Evolutionary conservation across 2,888 invertebrate species (phyloP).

Genomic region (Endotricha flammealis): DNA sequence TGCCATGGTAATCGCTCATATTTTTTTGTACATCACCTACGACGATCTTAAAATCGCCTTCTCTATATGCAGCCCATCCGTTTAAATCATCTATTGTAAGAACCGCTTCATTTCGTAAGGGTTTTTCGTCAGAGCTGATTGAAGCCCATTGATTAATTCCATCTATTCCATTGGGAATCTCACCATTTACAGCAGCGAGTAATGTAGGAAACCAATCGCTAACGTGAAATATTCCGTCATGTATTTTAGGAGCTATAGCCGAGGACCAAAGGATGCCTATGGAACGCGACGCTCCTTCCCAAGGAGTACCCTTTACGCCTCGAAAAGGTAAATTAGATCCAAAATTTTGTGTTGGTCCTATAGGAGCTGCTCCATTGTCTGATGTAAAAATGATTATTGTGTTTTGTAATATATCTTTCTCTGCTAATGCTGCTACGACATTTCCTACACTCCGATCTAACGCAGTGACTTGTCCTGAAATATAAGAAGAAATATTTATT

Average conservation of each 20-base stretch:
- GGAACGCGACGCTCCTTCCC: conserved; percentile 88
- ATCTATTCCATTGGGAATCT: conserved; percentile 60
- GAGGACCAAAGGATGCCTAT: conserved; percentile 81
- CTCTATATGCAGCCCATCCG: conserved; percentile 48
- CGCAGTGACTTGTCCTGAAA: conserved; percentile 79
- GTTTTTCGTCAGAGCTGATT: conserved; percentile 54
- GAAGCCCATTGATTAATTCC: conserved; percentile 81
- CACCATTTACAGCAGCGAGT: conserved; percentile 44
- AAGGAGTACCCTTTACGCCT: conserved; percentile 86
- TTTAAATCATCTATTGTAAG: conserved; percentile 70
- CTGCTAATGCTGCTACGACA: conserved; percentile 81
- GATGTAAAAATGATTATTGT: conserved; percentile 89
- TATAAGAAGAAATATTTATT: conserved; percentile 2
- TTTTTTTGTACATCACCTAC: conserved; percentile 31
- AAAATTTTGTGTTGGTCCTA: conserved; percentile 80
- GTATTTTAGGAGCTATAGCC: conserved; percentile 72
- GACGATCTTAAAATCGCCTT: conserved; percentile 44
- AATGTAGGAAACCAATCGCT: conserved; percentile 89
- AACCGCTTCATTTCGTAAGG: conserved; percentile 61
- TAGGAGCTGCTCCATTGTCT: conserved; percentile 88
- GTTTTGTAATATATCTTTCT: conserved; percentile 82
- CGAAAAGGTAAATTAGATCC: conserved; percentile 86
- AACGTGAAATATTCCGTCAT: conserved; percentile 80
- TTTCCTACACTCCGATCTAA: conserved; percentile 88
- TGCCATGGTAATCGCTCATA: conserved; percentile 30